Conservation (phyloP, 2,888 invertebrate species). For the Linyphia triangularis region DNA sequence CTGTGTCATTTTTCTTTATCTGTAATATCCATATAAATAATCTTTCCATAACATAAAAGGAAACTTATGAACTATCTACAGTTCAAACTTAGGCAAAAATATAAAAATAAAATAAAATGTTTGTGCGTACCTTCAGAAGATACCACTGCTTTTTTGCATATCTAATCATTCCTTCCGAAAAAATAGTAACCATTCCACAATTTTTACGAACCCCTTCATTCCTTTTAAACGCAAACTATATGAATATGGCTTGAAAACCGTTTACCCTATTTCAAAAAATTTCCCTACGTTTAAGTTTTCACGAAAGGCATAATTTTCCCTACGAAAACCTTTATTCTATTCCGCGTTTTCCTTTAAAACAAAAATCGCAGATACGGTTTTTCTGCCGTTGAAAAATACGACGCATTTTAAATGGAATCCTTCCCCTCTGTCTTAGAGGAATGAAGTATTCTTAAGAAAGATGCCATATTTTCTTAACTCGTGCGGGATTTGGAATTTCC, state of each 20-base stretch:
- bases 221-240: background rate
- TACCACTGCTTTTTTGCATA: background rate
- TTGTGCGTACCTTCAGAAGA: too few relatives aligned
- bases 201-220: background rate
- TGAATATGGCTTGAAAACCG: background rate
- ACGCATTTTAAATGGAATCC: slow-evolving; percentile 3
- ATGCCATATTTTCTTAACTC: slow-evolving; percentile 7
- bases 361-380: background rate
- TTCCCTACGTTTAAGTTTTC: too few relatives aligned
- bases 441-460: slow-evolving; percentile 14
- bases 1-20: too few relatives aligned
- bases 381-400: background rate
- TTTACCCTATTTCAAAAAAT: background rate
- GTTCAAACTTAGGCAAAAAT: too few relatives aligned
- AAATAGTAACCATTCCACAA: background rate
- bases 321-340: too few relatives aligned
- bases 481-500: background rate
- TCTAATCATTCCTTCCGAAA: background rate
- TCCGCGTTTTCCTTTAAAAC: background rate
- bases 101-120: too few relatives aligned
- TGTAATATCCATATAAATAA: too few relatives aligned
- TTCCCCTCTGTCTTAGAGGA: background rate
- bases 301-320: background rate
- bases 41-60: too few relatives aligned
- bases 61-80: too few relatives aligned